Evolutionary conservation across 2,113 vertebrate species (phyloP).

Genomic region (Axis porcinus): DNA sequence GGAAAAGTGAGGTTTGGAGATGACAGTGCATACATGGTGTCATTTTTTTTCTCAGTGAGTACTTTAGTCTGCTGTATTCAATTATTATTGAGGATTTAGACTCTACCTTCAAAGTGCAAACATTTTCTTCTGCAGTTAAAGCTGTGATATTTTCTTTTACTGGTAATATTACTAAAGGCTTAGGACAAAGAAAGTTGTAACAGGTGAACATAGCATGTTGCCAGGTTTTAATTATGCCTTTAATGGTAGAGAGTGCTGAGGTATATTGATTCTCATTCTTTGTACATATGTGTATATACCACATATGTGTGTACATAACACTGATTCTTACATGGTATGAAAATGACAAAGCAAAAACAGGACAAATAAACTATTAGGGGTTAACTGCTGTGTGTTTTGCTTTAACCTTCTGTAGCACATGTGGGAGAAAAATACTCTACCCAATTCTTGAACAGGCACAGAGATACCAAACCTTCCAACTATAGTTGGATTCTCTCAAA

Average conservation of each 20-base stretch:
- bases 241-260: background rate
- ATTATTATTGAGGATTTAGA: background rate
- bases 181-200: background rate
- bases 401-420: background rate
- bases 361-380: no score
- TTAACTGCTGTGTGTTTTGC: background rate
- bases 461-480: background rate
- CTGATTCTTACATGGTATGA: background rate
- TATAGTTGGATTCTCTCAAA: background rate
- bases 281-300: background rate
- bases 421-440: background rate
- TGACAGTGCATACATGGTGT: background rate
- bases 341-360: background rate
- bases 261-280: background rate
- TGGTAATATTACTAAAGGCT: background rate
- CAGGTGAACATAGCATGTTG: background rate
- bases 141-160: background rate
- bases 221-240: background rate
- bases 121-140: background rate
- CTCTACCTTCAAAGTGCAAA: background rate
- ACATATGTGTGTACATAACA: background rate
- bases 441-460: rapidly evolving
- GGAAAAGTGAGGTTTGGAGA: background rate
- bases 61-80: background rate
- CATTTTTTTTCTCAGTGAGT: background rate